These are phyloP conservation scores for Acestrorhynchus altus DNA, from an alignment of 2,797 vertebrate species.

Conservation along the genomic window DNA sequence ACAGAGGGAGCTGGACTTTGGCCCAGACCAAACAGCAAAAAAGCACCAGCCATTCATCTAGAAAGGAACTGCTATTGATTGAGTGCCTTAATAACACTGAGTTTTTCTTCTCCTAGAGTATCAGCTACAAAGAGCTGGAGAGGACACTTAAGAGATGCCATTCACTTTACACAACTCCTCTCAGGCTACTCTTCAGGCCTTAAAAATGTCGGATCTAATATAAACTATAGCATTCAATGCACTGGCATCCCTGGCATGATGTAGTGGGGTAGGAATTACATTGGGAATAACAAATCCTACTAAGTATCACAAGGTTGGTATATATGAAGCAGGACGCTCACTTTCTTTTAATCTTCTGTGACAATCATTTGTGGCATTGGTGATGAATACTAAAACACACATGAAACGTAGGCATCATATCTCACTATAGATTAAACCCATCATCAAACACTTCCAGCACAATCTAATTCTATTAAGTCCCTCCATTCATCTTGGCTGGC, in stretches of 20 bases:
- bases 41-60: constrained; percentile 8
- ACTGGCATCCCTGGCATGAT: constrained; percentile 1
- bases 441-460: constrained; percentile 49
- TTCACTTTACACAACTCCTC: not conserved
- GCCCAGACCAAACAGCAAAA: not conserved
- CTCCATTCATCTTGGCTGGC: constrained; percentile 53
- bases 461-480: constrained; percentile 55
- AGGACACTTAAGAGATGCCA: constrained; percentile 10
- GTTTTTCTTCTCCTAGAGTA: not conserved
- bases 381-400: constrained; percentile 44
- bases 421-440: constrained; percentile 46
- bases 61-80: constrained; percentile 8
- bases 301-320: not conserved
- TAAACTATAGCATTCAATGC: not conserved
- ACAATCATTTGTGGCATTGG: constrained; percentile 14
- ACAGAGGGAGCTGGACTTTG: constrained; percentile 19
- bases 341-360: constrained; percentile 24
- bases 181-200: not conserved
- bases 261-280: not conserved
- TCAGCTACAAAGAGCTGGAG: constrained; percentile 11
- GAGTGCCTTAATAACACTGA: constrained; percentile 21
- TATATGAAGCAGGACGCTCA: not conserved
- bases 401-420: constrained; percentile 23
- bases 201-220: not conserved
- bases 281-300: not conserved